Evolutionary conservation across 2,113 vertebrate genomes (phyloP), one percentile per base, ranked within the genome.

Genomic region (Zosterops lateralis): DNA sequence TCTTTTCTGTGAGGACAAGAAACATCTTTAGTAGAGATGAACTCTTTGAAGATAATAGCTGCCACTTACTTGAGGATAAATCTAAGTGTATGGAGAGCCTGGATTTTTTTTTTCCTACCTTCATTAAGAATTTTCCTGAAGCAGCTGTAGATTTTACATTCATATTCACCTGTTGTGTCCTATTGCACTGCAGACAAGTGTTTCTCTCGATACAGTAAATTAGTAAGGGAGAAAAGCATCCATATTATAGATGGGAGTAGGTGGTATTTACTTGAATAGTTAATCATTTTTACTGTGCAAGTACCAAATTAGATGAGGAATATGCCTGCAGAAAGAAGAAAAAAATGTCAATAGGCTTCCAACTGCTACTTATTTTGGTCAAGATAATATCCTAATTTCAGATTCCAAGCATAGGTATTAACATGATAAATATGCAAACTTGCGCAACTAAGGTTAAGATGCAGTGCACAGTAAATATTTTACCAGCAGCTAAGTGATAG

Each of bases 321-420:
- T 78, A 66, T 83, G 51, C 38, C 48, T 81, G 36, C 28, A 67
- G 31, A 89, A 71, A 40, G 25, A 57, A 74, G 48, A 83, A 88
- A 86, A 77, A 58, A 56, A 74, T 28, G 21, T 44, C 54, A 60
- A 25, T 48, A 62, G 12, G 6, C 72, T 89, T 91, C 61, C 53
- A 90, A 83, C 58, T 77, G 53, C 18, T 89, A 61, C 73, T 90
- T 93, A 65, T 94, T 96, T 96, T 96, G 60, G 31, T 75, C 38
- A 81, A 76, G 61, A 75, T 75, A 96, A 68, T 61, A 87, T 11
- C 40, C 24, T 87, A 44, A 92, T 94, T 97, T 95, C 42, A 89
- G 29, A 68, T 87, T 89, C 77, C 42, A 65, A 36, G 60, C 47
- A 22, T 81, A 57, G 31, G 18, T 9, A 86, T 93, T 88, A 90